A percentile compares a stretch with the other conserved stretches of the same genome.
phyloP scores from a whole-genome alignment of 2,113 vertebrate genomes.

The Platanista minor region DNA sequence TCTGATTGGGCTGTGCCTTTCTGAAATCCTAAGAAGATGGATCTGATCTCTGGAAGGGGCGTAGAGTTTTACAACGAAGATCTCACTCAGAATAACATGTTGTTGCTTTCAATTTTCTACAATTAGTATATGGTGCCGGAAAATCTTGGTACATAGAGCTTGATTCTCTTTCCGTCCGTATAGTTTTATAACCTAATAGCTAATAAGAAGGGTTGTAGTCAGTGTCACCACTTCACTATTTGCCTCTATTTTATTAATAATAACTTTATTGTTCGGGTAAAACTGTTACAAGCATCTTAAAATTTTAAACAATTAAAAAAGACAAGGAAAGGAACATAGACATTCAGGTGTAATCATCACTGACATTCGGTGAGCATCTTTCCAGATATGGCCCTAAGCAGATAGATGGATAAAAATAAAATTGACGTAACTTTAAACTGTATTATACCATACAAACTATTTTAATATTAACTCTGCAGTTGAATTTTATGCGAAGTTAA shows the following conservation, averaged over 20 bases:
- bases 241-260: neutral
- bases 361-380: neutral
- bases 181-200: neutral
- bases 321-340: neutral
- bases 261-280: neutral
- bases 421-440: neutral
- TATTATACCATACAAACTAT: neutral
- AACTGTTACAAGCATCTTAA: neutral
- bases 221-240: neutral
- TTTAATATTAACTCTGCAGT: slow-evolving; percentile 2
- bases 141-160: neutral
- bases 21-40: slow-evolving; percentile 1
- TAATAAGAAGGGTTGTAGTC: neutral
- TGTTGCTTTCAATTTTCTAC: neutral
- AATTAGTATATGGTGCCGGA: neutral
- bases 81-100: slow-evolving; percentile 45
- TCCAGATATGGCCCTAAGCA: neutral
- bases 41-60: neutral
- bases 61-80: neutral
- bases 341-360: neutral
- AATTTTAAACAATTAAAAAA: neutral
- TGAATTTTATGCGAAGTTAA: slow-evolving; percentile 12
- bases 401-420: neutral
- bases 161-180: slow-evolving; percentile 40
- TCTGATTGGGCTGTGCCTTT: neutral